Conservation (phyloP, 2,888 invertebrate genomes). For the Latrodectus hesperus region DNA sequence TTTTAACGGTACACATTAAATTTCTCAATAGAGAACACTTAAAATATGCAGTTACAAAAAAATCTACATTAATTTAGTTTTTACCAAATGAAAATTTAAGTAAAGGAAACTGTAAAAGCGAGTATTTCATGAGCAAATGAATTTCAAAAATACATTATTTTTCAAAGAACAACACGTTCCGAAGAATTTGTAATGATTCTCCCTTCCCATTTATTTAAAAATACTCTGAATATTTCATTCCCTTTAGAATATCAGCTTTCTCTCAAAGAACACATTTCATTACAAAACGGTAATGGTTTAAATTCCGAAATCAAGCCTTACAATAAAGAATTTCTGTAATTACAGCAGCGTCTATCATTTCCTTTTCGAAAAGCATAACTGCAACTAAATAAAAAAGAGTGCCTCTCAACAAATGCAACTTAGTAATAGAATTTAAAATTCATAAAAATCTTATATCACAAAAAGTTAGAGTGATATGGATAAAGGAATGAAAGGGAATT, state of each 20-base stretch:
- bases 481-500: not conserved
- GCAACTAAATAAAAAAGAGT: not conserved
- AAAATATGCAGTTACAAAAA: too few relatives aligned
- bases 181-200: too few relatives aligned
- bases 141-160: too few relatives aligned
- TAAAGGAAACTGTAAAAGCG: too few relatives aligned
- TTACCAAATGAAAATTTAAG: too few relatives aligned
- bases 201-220: not conserved
- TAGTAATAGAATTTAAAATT: conserved; percentile 28
- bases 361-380: not conserved
- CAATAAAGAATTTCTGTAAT: conserved; percentile 34
- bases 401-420: conserved; percentile 15
- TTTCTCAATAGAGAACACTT: too few relatives aligned
- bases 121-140: too few relatives aligned
- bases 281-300: conserved; percentile 9
- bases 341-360: conserved; percentile 21
- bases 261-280: conserved; percentile 1
- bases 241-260: not conserved
- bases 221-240: not conserved
- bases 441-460: not conserved
- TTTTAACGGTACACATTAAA: too few relatives aligned
- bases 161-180: too few relatives aligned
- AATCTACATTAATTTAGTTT: too few relatives aligned
- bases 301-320: conserved; percentile 14
- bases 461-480: conserved; percentile 13